Evolutionary conservation across 2,113 vertebrate genomes (phyloP), one percentile per base, ranked within the genome.

Genomic region (Oxyura jamaicensis): DNA sequence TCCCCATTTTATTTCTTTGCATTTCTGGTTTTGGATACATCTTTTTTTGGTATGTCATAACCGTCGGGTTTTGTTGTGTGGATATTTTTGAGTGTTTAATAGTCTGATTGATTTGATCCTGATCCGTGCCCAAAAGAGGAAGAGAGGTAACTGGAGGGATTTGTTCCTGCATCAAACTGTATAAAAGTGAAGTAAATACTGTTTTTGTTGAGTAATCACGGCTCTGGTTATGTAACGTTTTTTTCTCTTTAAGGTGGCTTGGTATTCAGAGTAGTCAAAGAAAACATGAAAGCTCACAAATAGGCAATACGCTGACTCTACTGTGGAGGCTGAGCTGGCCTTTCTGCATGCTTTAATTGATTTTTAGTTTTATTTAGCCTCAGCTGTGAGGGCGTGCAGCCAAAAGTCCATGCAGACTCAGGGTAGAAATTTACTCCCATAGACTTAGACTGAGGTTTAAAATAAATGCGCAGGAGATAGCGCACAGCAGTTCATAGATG

Each of bases 341-440:
- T 69, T 92, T 78, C 79, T 88, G 56, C 73, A 21, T 82, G 42
- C 42, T 86, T 5, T 91, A 65, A 74, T 88, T 93, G 83, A 90
- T 91, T 82, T 93, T 67, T 78, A 69, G 31, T 86, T 76, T 83
- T 86, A 69, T 12, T 62, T 96, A 93, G 81, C 73, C 36, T 48
- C 75, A 86, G 79, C 84, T 81, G 5, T 68, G 75, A 90, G 68
- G 83, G 83, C 68, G 44, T 5, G 39, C 68, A 84, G 90, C 91
- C 90, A 95, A 58, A 82, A 84, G 60, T 44, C 56, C 23, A 33
- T 65, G 76, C 58, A 65, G 83, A 20, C 80, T 88, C 69, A 25
- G 60, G 60, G 60, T 86, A 93, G 83, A 95, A 93, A 93, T 90
- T 65, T 93, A 84, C 60, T 94, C 76, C 23, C 21, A 6, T 55